phyloP scores from a whole-genome alignment of 2,888 invertebrate genomes.

The Macropis europaea region DNA sequence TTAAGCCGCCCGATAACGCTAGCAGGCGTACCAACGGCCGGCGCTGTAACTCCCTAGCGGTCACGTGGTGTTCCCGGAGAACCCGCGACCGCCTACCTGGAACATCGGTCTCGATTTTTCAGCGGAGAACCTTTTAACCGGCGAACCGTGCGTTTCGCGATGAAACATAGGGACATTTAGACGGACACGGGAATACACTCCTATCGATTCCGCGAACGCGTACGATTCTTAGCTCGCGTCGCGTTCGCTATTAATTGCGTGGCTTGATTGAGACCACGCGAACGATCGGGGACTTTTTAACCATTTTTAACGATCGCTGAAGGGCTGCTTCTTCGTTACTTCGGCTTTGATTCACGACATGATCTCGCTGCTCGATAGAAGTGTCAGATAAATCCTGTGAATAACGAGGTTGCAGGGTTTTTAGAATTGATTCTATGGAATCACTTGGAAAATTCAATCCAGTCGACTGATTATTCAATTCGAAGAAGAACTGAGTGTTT shows the following conservation, averaged over 20 bases:
- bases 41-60: conserved; percentile 50
- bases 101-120: conserved; percentile 49
- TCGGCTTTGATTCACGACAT: no score
- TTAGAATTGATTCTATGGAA: no score
- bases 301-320: no score
- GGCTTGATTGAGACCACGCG: conserved; percentile 21
- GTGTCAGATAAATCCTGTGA: no score
- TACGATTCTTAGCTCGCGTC: conserved; percentile 35
- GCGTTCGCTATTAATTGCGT: conserved; percentile 31
- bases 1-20: conserved; percentile 67
- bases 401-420: no score
- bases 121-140: conserved; percentile 20
- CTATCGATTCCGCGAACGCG: conserved; percentile 39
- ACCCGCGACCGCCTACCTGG: conserved; percentile 57
- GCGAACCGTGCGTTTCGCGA: not conserved
- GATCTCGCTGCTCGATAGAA: no score
- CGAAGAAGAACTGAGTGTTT: no score
- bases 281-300: conserved; percentile 1
- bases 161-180: conserved; percentile 37
- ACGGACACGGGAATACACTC: conserved; percentile 45
- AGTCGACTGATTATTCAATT: no score
- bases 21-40: conserved; percentile 43
- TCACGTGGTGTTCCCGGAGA: conserved; percentile 9
- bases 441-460: no score
- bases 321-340: no score